phyloP scores from a whole-genome alignment of 2,888 invertebrate species.

The Eledona agricola region DNA sequence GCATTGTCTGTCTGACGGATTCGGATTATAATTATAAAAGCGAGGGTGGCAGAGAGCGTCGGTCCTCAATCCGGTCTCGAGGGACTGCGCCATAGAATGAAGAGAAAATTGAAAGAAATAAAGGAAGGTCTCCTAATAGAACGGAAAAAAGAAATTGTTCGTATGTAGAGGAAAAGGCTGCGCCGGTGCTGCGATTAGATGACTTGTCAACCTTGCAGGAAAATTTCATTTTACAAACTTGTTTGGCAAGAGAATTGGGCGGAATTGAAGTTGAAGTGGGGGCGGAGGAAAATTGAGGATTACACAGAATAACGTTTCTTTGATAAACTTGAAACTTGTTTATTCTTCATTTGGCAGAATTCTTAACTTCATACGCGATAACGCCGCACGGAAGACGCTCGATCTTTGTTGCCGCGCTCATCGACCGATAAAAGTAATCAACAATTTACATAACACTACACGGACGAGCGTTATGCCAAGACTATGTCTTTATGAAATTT shows the following conservation, averaged over 20 bases:
- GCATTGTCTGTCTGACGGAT: constrained; percentile 28
- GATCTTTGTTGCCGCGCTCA: constrained; percentile 29
- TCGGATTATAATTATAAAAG: constrained; percentile 36
- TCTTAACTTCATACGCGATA: constrained; percentile 41
- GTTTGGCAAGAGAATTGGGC: constrained; percentile 68
- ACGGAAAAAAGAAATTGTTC: constrained; percentile 59
- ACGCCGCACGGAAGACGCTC: constrained; percentile 29
- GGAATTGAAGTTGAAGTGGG: constrained; percentile 64
- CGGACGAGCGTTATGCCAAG: constrained; percentile 13
- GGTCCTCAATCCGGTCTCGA: constrained; percentile 48
- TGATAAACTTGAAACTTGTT: constrained; percentile 57
- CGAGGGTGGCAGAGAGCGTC: constrained; percentile 20
- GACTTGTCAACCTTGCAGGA: constrained; percentile 67
- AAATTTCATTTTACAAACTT: constrained; percentile 70
- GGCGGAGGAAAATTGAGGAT: constrained; percentile 54
- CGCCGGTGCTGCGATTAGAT: constrained; percentile 63
- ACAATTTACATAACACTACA: constrained; percentile 36
- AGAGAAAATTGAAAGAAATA: constrained; percentile 66
- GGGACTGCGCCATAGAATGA: constrained; percentile 62
- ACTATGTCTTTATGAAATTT: constrained; percentile 23
- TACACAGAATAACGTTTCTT: constrained; percentile 57
- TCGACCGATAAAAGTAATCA: constrained; percentile 37
- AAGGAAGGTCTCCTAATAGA: constrained; percentile 59
- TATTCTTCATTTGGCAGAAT: constrained; percentile 52
- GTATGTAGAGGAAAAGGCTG: constrained; percentile 53